Percentiles rank a stretch among this genome's conserved stretches.
phyloP scores from a whole-genome alignment of 1,140 invertebrate species.

The Drosophila willistoni region DNA sequence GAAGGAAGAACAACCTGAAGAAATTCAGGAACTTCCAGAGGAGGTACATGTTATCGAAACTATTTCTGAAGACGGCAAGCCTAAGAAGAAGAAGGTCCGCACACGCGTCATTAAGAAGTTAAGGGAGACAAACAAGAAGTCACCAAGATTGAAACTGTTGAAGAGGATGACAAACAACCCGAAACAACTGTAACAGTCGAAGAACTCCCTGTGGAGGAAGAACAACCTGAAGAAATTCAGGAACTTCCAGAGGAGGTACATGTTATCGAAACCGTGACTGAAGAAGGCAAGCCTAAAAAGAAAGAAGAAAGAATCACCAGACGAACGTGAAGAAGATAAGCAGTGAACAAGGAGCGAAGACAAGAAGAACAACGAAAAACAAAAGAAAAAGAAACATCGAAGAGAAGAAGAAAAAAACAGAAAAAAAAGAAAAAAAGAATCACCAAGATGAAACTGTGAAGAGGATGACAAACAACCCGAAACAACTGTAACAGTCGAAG shows the following conservation, averaged over 20 bases:
- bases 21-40: slow-evolving; percentile 5
- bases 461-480: slow-evolving; percentile 6
- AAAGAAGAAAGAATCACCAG: no score
- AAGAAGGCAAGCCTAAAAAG: slow-evolving; percentile 11
- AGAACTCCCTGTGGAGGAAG: background rate
- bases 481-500: slow-evolving; percentile 3
- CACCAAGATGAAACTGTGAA: background rate
- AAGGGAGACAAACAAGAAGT: slow-evolving; percentile 12
- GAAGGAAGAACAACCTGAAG: background rate
- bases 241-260: no score
- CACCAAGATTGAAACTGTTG: background rate
- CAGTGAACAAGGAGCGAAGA: no score
- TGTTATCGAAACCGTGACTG: slow-evolving; percentile 29
- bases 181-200: slow-evolving; percentile 7
- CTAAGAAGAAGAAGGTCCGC: slow-evolving; percentile 5
- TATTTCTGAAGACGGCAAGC: background rate
- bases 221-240: background rate
- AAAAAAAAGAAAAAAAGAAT: slow-evolving; percentile 10
- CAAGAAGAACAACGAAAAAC: no score
- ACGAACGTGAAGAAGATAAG: no score
- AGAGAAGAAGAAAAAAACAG: no score
- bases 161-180: slow-evolving; percentile 5
- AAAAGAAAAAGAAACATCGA: no score
- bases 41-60: slow-evolving; percentile 3
- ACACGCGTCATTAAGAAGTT: slow-evolving; percentile 13